Conservation (phyloP, 2,113 vertebrate species). For the Lethenteron reissneri region DNA sequence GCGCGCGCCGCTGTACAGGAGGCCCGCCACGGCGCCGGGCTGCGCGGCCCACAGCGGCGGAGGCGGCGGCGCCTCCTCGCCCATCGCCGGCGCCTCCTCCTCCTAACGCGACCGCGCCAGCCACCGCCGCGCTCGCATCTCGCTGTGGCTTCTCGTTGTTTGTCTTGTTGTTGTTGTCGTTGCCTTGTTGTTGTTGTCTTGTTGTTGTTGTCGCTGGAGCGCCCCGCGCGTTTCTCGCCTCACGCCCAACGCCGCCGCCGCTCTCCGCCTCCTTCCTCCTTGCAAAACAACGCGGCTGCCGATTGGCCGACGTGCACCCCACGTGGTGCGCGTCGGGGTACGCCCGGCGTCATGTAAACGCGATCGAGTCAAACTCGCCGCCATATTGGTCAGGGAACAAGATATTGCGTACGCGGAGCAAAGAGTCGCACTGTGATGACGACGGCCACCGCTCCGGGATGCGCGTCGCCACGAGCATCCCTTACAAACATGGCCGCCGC, state of each 20-base stretch:
- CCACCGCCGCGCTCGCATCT: not conserved
- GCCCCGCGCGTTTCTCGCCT: not conserved
- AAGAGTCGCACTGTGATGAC: too few species aligned
- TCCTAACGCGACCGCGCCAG: not conserved
- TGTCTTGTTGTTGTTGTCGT: not conserved
- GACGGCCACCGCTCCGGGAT: too few species aligned
- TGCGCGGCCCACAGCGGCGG: constrained; percentile 80
- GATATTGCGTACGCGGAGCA: too few species aligned
- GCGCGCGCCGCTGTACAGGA: constrained; percentile 77
- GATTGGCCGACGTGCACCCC: not conserved
- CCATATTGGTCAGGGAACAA: too few species aligned
- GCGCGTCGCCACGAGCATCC: too few species aligned
- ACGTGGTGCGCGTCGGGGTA: too few species aligned
- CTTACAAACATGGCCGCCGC: too few species aligned
- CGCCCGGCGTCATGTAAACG: too few species aligned
- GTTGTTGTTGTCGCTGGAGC: not conserved
- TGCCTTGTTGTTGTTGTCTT: not conserved
- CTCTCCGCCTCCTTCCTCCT: constrained; percentile 7
- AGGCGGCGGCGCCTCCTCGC: constrained; percentile 29
- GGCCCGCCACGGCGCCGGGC: constrained; percentile 60
- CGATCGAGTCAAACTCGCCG: too few species aligned
- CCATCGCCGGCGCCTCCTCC: not conserved
- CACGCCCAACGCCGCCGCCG: constrained; percentile 9
- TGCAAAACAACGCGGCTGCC: not conserved
- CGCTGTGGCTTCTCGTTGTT: not conserved